Percentiles rank a stretch among this genome's conserved stretches.
phyloP scores from a whole-genome alignment of 2,113 vertebrate species.

The Talpa occidentalis region DNA sequence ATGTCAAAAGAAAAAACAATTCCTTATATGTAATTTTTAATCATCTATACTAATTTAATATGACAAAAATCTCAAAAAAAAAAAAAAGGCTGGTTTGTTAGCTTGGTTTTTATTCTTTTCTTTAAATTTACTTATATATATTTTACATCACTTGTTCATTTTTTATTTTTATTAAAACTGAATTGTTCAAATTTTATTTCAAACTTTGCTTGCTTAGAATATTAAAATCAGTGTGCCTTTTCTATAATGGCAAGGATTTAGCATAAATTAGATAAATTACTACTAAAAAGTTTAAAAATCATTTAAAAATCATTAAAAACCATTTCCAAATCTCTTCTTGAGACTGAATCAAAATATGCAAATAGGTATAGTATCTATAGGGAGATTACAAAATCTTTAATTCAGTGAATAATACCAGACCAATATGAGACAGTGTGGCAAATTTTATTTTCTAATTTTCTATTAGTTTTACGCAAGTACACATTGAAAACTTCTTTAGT shows the following conservation, averaged over 20 bases:
- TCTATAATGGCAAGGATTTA: slow-evolving; percentile 13
- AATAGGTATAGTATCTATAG: not conserved
- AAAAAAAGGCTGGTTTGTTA: not conserved
- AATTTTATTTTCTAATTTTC: not conserved
- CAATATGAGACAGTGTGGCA: not conserved
- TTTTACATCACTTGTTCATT: too few relatives aligned
- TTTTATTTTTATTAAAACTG: not conserved
- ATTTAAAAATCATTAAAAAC: not conserved
- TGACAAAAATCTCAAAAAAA: not conserved
- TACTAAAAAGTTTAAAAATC: slow-evolving; percentile 26
- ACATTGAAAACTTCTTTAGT: not conserved
- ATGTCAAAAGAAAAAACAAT: slow-evolving; percentile 33
- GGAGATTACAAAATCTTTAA: not conserved
- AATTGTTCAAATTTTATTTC: too few relatives aligned
- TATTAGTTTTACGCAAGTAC: not conserved
- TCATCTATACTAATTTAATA: not conserved
- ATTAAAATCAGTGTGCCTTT: not conserved
- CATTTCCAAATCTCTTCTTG: slow-evolving; percentile 6
- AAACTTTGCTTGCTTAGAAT: not conserved
- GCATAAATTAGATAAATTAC: slow-evolving; percentile 7
- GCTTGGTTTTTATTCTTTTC: not conserved
- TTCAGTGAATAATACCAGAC: not conserved
- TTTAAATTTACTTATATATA: not conserved
- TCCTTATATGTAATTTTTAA: slow-evolving; percentile 30
- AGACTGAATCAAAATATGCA: not conserved